Evolutionary conservation across 2,797 vertebrate genomes (phyloP).

Genomic region (Acrocephalus scirpaceus): DNA sequence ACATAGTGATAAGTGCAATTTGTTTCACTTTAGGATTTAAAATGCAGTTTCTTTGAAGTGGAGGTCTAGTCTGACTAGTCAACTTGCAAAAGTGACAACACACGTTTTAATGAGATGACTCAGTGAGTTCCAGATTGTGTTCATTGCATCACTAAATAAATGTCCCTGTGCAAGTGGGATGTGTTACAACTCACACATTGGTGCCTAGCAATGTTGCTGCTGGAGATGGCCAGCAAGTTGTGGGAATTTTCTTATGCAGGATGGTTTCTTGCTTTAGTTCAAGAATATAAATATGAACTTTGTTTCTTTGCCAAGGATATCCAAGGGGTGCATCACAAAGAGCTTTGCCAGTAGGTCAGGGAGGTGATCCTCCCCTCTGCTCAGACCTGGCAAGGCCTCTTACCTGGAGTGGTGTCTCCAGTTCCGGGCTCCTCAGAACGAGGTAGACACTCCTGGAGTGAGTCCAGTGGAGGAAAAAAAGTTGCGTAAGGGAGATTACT

Average conservation of each 20-base stretch:
- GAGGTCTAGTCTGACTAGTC: not conserved
- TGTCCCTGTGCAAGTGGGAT: not conserved
- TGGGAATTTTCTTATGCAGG: not conserved
- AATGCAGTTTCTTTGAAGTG: not conserved
- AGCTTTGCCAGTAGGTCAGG: not conserved
- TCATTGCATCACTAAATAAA: not conserved
- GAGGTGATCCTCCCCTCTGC: not conserved
- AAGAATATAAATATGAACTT: not conserved
- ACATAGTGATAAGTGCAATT: not conserved
- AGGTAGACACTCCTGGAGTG: not conserved
- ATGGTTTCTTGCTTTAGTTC: not conserved
- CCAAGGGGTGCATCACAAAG: not conserved
- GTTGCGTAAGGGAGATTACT: no score
- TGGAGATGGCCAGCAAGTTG: not conserved
- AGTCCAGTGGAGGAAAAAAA: not conserved
- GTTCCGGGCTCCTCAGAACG: not conserved
- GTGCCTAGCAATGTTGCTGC: not conserved
- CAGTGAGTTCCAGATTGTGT: not conserved
- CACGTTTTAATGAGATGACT: not conserved
- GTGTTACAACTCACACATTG: not conserved
- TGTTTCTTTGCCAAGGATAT: not conserved
- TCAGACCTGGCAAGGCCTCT: not conserved
- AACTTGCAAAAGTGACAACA: not conserved
- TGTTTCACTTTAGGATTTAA: not conserved
- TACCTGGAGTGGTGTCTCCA: not conserved